A percentile compares a stretch with the other conserved stretches of the same genome.
These are phyloP conservation scores for Macrotus californicus DNA, from an alignment of 2,113 vertebrate species.

Conservation along the genomic window DNA sequence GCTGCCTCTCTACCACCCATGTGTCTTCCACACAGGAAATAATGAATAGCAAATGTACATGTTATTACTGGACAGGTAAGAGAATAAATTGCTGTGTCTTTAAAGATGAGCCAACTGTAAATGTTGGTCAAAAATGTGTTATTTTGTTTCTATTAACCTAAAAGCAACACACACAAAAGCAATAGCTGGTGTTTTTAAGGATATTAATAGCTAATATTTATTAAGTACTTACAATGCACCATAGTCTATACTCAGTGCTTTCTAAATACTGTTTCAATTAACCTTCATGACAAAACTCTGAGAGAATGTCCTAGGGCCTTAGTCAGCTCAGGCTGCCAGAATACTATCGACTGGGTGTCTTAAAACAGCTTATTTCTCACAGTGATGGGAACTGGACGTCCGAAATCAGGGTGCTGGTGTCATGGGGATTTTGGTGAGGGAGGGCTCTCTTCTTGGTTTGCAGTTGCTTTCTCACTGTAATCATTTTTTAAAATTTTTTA, in stretches of 20 bases:
- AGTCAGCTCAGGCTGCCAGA: not conserved
- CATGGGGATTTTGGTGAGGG: not conserved
- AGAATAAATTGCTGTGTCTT: not conserved
- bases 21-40: not conserved
- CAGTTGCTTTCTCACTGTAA: not conserved
- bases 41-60: not conserved
- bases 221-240: not conserved
- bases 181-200: not conserved
- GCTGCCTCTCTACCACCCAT: not conserved
- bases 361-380: no score
- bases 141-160: not conserved
- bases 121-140: not conserved
- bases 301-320: not conserved
- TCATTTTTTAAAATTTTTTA: no score
- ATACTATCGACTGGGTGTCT: not conserved
- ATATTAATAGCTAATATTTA: not conserved
- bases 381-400: not conserved
- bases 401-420: not conserved
- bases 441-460: not conserved
- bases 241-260: not conserved
- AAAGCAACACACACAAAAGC: slow-evolving; percentile 12
- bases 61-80: not conserved
- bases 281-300: not conserved
- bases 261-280: not conserved
- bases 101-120: not conserved